Evolutionary conservation across 2,888 invertebrate genomes (phyloP).

Genomic region (Pammene fasciana): DNA sequence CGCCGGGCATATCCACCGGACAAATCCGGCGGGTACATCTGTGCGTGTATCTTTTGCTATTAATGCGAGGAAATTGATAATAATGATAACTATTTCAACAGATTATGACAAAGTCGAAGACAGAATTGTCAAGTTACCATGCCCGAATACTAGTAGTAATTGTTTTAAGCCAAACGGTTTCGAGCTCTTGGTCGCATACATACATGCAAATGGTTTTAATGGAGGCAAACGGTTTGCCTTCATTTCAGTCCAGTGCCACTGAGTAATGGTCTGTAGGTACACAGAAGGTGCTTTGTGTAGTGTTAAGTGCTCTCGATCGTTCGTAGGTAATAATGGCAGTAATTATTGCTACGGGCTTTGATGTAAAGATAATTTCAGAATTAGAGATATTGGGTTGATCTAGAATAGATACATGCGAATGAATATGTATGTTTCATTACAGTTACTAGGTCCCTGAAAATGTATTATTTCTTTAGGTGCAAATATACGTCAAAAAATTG

Average conservation of each 20-base stretch:
- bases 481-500: too few relatives aligned
- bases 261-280: slow-evolving; percentile 10
- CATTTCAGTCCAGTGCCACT: slow-evolving; percentile 20
- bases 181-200: slow-evolving; percentile 3
- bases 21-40: too few relatives aligned
- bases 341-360: slow-evolving; percentile 15
- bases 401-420: not conserved
- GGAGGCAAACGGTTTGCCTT: slow-evolving; percentile 23
- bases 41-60: too few relatives aligned
- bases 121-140: not conserved
- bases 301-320: slow-evolving; percentile 12
- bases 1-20: too few relatives aligned
- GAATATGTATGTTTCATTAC: too few relatives aligned
- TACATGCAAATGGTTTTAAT: slow-evolving; percentile 36
- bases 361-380: slow-evolving; percentile 9
- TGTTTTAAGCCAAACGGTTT: slow-evolving; percentile 1
- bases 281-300: not conserved
- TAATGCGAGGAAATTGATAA: not conserved
- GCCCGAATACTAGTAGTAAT: not conserved
- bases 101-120: not conserved
- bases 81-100: not conserved
- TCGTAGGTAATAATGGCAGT: slow-evolving; percentile 11
- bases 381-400: not conserved
- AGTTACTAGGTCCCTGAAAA: too few relatives aligned
- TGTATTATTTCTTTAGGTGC: too few relatives aligned